Conservation (phyloP, 2,797 vertebrate genomes). For the Astyanax mexicanus region DNA sequence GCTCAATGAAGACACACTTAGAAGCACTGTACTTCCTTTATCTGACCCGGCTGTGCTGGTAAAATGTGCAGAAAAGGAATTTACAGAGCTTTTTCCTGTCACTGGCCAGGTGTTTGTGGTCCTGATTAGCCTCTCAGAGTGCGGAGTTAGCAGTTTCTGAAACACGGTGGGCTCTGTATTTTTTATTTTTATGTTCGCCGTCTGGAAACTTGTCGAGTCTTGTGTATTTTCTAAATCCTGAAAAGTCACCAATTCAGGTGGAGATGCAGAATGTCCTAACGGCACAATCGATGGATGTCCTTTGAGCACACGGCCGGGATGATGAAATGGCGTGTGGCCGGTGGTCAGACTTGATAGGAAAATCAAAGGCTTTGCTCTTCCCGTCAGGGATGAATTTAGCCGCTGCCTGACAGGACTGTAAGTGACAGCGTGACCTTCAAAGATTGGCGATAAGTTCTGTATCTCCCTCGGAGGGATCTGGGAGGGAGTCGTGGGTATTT, state of each 20-base stretch:
- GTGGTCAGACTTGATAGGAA: slow-evolving; percentile 38
- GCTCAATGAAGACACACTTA: background rate
- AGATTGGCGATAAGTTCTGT: slow-evolving; percentile 30
- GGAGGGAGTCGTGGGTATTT: slow-evolving; percentile 51
- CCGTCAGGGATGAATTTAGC: slow-evolving; percentile 43
- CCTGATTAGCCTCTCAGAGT: slow-evolving; percentile 9
- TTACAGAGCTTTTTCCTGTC: background rate
- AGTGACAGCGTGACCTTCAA: slow-evolving; percentile 45
- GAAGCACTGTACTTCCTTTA: background rate
- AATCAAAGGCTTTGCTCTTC: slow-evolving; percentile 57
- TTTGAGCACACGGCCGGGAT: slow-evolving; percentile 37
- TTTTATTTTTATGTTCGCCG: slow-evolving; percentile 34
- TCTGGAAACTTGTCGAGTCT: slow-evolving; percentile 32
- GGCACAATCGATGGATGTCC: slow-evolving; percentile 42
- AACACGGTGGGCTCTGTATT: slow-evolving; percentile 40
- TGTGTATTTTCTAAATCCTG: slow-evolving; percentile 33
- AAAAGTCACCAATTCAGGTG: slow-evolving; percentile 38
- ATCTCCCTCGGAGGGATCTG: slow-evolving; percentile 31
- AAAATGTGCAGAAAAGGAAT: background rate
- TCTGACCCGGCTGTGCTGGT: background rate
- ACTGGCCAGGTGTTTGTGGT: slow-evolving; percentile 15
- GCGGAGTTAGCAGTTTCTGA: slow-evolving; percentile 38
- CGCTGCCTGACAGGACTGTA: slow-evolving; percentile 46
- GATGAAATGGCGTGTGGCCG: slow-evolving; percentile 35
- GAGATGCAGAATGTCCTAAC: slow-evolving; percentile 36